Conservation (phyloP, 1,140 invertebrate genomes). For the Meloidogyne hapla region DNA sequence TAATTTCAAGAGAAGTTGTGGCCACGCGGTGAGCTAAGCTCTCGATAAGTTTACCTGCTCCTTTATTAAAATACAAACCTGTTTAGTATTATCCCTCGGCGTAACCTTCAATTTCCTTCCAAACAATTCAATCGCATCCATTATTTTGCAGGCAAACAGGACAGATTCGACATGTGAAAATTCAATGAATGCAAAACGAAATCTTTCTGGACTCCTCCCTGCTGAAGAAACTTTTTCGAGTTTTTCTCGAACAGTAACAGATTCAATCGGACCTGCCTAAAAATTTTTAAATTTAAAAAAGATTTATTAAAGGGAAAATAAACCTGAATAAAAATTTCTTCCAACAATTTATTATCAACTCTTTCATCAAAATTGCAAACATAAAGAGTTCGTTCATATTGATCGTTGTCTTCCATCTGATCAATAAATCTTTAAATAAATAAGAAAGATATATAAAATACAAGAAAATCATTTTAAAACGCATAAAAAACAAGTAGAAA, state of each 20-base stretch:
- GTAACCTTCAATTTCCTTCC: constrained; percentile 29
- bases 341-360: constrained; percentile 32
- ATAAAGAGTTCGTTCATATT: constrained; percentile 28
- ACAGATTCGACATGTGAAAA: constrained; percentile 41
- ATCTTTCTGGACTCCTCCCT: not conserved
- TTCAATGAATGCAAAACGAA: constrained; percentile 36
- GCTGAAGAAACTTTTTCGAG: not conserved
- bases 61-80: constrained; percentile 19
- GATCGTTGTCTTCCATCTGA: not conserved
- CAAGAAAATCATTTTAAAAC: not conserved
- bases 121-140: constrained; percentile 38
- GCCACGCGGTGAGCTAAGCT: too few species aligned
- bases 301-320: not conserved
- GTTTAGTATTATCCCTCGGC: constrained; percentile 33
- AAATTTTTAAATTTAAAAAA: not conserved
- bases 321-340: constrained; percentile 41
- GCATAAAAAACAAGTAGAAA: not conserved
- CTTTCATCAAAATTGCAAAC: constrained; percentile 26
- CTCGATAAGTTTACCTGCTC: too few species aligned
- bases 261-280: constrained; percentile 23
- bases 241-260: constrained; percentile 6
- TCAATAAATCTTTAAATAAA: not conserved
- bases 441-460: not conserved
- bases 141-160: constrained; percentile 35
- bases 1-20: too few species aligned